Base-by-base conservation (phyloP, 2,113 vertebrate species). In the Corythaixoides concolor region DNA sequence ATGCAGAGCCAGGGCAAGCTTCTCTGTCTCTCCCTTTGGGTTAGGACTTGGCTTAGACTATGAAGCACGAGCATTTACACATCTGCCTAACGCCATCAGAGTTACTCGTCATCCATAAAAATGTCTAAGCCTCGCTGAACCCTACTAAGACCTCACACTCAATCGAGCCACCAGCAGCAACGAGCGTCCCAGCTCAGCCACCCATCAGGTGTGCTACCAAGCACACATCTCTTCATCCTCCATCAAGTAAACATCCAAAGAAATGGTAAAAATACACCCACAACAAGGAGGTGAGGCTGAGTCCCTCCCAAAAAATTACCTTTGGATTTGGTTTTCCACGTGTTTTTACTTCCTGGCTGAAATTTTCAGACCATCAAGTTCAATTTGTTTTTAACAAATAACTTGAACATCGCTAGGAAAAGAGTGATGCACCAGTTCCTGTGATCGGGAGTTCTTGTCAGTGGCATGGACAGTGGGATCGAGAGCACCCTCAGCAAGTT, bases 61-160 rank as follows among this genome's bases (percentile, higher is more conserved):
- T 0, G 0, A 39, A 76, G 66, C 45, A 79, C 0, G 1, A 69
- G 53, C 58, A 8, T 37, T 47, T 24, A 19, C 22, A 32, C 55
- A 13, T 15, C 67, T 50, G 32, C 67, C 81, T 35, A 33, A n/a
- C 3, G 2, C 32, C 66, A 55, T 0, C 1, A 2, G 58, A 26
- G 70, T 22, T 8, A 21, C 7, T 16, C 8, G 12, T 56, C 13
- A 69, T 3, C 45, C 78, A 30, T 0, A 26, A 33, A 7, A 26
- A 53, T 2, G 7, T 6, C 77, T 20, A 37, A 70, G 78, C 43
- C 56, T 66, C n/a, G 16, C 0, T 11, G n/a, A 73, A 45, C 28
- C 32, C 60, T 18, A 5, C 53, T 30, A 23, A 69, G 49, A 70
- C 5, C 55, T 8, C 21, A 30, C 49, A 20, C 50, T 43, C n/a